These are phyloP conservation scores for Candoia aspera DNA, from an alignment of 2,113 vertebrate genomes.

Conservation along the genomic window DNA sequence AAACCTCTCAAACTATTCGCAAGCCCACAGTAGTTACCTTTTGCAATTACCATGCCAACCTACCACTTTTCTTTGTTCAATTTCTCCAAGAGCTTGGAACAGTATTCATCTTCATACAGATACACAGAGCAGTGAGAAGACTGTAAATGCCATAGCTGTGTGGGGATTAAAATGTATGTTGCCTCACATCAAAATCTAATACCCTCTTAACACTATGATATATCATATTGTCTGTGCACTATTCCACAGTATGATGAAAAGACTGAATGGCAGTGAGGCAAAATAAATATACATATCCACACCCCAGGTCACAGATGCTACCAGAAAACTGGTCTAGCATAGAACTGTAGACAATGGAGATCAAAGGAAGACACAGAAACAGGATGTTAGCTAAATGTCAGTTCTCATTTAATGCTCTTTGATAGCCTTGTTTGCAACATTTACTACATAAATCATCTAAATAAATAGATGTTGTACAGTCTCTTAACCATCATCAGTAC, in stretches of 20 bases:
- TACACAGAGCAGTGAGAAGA: background rate
- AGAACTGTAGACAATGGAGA: constrained; percentile 28
- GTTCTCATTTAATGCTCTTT: constrained; percentile 76
- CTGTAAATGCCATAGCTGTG: background rate
- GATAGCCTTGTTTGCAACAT: constrained; percentile 75
- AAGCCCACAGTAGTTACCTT: background rate
- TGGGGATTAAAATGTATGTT: background rate
- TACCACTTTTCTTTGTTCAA: background rate
- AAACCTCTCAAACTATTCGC: background rate
- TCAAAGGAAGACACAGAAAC: constrained; percentile 47
- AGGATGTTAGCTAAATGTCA: constrained; percentile 64
- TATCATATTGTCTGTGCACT: background rate
- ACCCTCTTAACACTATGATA: background rate
- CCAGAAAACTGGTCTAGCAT: background rate
- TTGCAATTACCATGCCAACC: background rate
- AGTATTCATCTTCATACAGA: background rate
- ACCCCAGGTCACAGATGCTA: background rate
- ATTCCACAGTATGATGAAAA: background rate
- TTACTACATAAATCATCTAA: constrained; percentile 84
- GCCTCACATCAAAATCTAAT: background rate
- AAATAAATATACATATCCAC: background rate
- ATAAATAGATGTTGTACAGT: constrained; percentile 85
- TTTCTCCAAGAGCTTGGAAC: background rate
- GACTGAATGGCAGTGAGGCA: background rate
- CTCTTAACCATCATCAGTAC: constrained; percentile 79